Evolutionary conservation across 1,140 invertebrate species (phyloP).

Genomic region (Hirudo medicinalis): DNA sequence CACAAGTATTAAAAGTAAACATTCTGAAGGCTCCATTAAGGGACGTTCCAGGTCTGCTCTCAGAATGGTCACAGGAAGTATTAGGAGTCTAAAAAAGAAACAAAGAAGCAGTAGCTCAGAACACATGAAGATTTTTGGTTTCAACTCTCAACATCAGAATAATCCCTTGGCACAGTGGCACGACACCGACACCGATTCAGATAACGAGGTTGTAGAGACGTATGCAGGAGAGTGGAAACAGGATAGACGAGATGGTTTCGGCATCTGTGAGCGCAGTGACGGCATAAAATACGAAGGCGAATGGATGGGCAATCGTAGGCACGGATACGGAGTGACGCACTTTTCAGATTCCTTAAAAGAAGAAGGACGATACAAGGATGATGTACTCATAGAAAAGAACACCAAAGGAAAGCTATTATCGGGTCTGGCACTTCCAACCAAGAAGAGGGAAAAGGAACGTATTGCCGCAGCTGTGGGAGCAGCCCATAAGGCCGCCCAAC

Average conservation of each 20-base stretch:
- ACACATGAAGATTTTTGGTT: no score
- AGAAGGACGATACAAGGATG: slow-evolving; percentile 99
- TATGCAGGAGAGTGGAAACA: slow-evolving; percentile 99
- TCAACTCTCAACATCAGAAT: not conserved
- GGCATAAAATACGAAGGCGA: slow-evolving; percentile 95
- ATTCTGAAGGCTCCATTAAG: not conserved
- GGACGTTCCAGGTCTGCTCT: not conserved
- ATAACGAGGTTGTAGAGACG: slow-evolving; percentile 87
- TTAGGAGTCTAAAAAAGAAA: not conserved
- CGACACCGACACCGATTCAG: slow-evolving; percentile 35
- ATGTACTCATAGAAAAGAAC: slow-evolving; percentile 90
- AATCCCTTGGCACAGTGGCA: not conserved
- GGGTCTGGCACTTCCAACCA: slow-evolving; percentile 88
- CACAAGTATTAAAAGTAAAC: not conserved
- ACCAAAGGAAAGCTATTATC: slow-evolving; percentile 79
- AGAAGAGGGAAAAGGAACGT: slow-evolving; percentile 85
- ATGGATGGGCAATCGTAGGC: slow-evolving; percentile 98
- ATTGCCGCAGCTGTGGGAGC: slow-evolving; percentile 87
- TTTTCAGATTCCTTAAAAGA: slow-evolving; percentile 86
- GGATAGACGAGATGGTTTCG: slow-evolving; percentile 92
- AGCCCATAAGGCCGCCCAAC: slow-evolving; percentile 88
- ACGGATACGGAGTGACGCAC: slow-evolving; percentile 97
- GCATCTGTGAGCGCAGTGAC: slow-evolving; percentile 88
- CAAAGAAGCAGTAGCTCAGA: slow-evolving; percentile 1
- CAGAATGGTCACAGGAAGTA: not conserved